phyloP scores from a whole-genome alignment of 2,113 vertebrate species.

The Dendropsophus ebraccatus region DNA sequence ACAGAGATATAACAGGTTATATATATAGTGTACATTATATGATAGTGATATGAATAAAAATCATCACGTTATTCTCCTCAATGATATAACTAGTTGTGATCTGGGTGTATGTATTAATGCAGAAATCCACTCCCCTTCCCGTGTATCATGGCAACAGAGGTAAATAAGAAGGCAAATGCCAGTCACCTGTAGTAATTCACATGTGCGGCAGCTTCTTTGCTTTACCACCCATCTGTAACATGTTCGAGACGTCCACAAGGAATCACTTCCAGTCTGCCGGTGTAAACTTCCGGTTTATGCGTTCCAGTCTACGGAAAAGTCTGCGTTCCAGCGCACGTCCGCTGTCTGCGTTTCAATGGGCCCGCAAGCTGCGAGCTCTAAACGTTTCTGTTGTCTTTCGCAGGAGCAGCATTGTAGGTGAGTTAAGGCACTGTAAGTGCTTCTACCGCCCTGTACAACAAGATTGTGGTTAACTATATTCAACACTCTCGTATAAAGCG shows the following conservation, averaged over 20 bases:
- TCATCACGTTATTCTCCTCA: too few relatives aligned
- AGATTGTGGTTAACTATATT: too few relatives aligned
- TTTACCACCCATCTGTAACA: constrained; percentile 25
- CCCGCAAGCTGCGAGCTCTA: too few relatives aligned
- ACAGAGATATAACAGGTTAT: not conserved
- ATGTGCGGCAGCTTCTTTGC: not conserved
- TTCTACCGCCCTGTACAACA: too few relatives aligned
- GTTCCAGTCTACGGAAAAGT: not conserved
- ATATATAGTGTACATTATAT: not conserved
- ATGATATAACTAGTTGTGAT: not conserved
- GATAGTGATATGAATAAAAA: not conserved
- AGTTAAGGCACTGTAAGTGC: too few relatives aligned
- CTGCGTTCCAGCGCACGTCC: not conserved
- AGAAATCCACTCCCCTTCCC: not conserved
- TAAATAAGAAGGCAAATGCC: not conserved
- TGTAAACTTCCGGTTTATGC: constrained; percentile 16
- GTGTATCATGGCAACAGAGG: not conserved
- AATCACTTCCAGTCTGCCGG: not conserved
- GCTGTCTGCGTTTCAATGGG: not conserved
- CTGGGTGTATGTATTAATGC: not conserved
- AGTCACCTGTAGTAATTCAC: not conserved
- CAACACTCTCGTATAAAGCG: too few relatives aligned
- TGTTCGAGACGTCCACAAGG: not conserved
- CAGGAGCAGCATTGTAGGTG: too few relatives aligned
- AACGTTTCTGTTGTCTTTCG: too few relatives aligned